Percentiles rank a stretch among this genome's conserved stretches.
These are phyloP conservation scores for Lepidothrix coronata DNA, from an alignment of 2,113 vertebrate genomes.

Conservation along the genomic window DNA sequence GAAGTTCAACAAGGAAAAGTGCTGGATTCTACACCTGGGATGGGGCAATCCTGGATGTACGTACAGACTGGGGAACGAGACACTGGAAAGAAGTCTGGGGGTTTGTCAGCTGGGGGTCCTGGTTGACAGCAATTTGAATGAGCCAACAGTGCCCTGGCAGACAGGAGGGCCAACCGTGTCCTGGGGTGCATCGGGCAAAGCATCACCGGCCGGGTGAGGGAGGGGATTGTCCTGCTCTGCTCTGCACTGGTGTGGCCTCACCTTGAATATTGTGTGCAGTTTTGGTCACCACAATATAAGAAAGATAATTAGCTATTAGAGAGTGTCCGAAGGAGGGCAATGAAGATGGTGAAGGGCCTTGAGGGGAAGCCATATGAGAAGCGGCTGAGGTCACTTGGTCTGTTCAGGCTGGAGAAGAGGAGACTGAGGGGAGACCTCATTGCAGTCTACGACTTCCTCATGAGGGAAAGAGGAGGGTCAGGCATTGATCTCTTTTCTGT, in stretches of 20 bases:
- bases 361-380: background rate
- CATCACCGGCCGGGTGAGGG: background rate
- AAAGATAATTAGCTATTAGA: background rate
- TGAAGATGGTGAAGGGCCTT: background rate
- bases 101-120: background rate
- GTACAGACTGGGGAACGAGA: background rate
- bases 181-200: background rate
- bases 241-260: background rate
- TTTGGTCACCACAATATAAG: background rate
- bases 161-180: background rate
- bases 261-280: background rate
- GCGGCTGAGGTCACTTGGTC: background rate
- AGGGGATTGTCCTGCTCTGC: background rate
- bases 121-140: background rate
- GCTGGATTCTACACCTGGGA: background rate
- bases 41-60: background rate
- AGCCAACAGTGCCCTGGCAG: background rate
- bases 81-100: background rate
- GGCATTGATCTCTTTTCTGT: background rate
- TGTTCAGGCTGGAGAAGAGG: background rate
- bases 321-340: background rate
- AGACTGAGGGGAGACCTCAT: background rate
- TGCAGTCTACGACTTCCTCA: background rate
- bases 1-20: background rate
- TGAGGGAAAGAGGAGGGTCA: background rate